phyloP scores from a whole-genome alignment of 2,113 vertebrate genomes.

The Lycocorax pyrrhopterus region DNA sequence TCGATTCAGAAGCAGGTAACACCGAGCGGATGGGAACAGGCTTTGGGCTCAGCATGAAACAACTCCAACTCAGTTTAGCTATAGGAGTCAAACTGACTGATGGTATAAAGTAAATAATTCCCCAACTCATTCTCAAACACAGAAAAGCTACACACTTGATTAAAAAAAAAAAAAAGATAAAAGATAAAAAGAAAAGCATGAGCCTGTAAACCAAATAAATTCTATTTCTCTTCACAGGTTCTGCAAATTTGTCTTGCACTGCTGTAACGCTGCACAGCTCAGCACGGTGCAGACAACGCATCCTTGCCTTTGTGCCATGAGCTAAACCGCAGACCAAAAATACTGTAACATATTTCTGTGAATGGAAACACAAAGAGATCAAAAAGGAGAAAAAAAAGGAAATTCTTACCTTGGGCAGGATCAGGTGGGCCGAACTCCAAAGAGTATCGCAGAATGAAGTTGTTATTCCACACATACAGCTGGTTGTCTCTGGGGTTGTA shows the following conservation, averaged over 20 bases:
- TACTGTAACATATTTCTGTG: accelerated
- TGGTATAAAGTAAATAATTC: neutral
- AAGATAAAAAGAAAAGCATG: neutral
- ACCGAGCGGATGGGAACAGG: neutral
- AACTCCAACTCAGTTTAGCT: neutral
- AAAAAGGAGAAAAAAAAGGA: neutral
- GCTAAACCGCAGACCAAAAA: neutral
- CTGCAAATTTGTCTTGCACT: neutral
- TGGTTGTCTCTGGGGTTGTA: conserved; percentile 99
- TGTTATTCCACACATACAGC: conserved; percentile 99
- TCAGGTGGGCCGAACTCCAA: conserved; percentile 95
- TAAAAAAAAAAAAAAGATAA: neutral
- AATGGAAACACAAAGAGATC: neutral
- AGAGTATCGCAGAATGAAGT: conserved; percentile 95
- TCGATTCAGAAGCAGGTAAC: conserved; percentile 55
- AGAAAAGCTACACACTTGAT: neutral
- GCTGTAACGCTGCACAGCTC: neutral
- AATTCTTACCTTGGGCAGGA: conserved; percentile 90
- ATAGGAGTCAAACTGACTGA: neutral
- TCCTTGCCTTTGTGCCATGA: neutral
- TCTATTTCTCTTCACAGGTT: neutral
- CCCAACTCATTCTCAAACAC: neutral
- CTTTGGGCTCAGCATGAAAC: neutral
- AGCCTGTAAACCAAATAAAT: neutral
- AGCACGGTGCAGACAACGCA: neutral